Conservation (phyloP, 2,888 invertebrate genomes). For the Stenolophus ochropezus region DNA sequence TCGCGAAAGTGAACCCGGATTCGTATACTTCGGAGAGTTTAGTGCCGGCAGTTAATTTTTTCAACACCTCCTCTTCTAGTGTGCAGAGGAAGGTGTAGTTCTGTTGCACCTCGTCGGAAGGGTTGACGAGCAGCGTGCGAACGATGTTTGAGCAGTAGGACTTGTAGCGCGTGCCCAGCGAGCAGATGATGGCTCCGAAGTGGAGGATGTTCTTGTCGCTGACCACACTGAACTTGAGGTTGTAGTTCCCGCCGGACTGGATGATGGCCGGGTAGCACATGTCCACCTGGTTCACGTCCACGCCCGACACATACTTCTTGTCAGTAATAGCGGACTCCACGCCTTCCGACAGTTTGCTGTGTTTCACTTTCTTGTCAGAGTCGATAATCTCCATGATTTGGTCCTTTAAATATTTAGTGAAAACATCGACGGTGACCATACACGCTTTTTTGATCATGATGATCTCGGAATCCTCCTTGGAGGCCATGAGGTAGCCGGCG, state of each 20-base stretch:
- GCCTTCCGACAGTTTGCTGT: slow-evolving; percentile 94
- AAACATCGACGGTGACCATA: slow-evolving; percentile 94
- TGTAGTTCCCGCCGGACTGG: slow-evolving; percentile 98
- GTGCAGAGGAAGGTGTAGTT: slow-evolving; percentile 94
- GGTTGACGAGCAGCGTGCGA: slow-evolving; percentile 96
- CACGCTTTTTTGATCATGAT: slow-evolving; percentile 94
- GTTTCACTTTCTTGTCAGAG: slow-evolving; percentile 98
- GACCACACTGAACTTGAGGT: slow-evolving; percentile 95
- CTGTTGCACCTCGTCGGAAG: slow-evolving; percentile 84
- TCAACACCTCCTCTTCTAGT: slow-evolving; percentile 92
- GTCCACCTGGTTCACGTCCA: slow-evolving; percentile 92
- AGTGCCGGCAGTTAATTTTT: slow-evolving; percentile 86
- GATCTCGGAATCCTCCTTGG: slow-evolving; percentile 96
- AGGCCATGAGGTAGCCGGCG: slow-evolving; percentile 91
- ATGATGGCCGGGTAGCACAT: slow-evolving; percentile 99
- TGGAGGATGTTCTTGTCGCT: slow-evolving; percentile 96
- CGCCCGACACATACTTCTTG: slow-evolving; percentile 94
- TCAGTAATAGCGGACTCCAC: slow-evolving; percentile 95
- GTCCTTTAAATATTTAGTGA: slow-evolving; percentile 96
- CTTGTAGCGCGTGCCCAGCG: slow-evolving; percentile 95
- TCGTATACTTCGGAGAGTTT: slow-evolving; percentile 93
- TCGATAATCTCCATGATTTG: slow-evolving; percentile 99
- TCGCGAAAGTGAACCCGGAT: slow-evolving; percentile 85
- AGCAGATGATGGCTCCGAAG: slow-evolving; percentile 97
- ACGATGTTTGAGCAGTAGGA: slow-evolving; percentile 99